A percentile compares a stretch with the other conserved stretches of the same genome.
phyloP scores from a whole-genome alignment of 2,888 invertebrate species.

The Muscina levida region DNA sequence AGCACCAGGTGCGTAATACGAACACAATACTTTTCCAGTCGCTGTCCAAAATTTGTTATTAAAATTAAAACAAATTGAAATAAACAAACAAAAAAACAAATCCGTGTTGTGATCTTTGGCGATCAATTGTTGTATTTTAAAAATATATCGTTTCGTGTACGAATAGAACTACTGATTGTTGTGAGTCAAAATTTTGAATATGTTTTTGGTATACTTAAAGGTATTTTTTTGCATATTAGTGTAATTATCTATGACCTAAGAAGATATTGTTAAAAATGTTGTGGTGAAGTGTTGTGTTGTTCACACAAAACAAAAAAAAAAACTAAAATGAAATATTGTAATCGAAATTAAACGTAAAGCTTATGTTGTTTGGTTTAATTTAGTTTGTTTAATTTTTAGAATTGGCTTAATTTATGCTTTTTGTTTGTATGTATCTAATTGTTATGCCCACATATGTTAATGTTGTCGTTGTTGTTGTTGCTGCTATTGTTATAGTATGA shows the following conservation, averaged over 20 bases:
- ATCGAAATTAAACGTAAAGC: too few relatives aligned
- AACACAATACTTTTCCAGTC: slow-evolving; percentile 63
- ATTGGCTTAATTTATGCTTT: slow-evolving; percentile 33
- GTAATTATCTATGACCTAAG: neutral
- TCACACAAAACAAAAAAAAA: slow-evolving; percentile 1
- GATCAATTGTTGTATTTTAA: neutral
- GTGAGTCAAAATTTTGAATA: neutral
- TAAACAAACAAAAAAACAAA: too few relatives aligned
- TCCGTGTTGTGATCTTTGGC: neutral
- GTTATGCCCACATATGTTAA: neutral
- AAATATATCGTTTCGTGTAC: neutral
- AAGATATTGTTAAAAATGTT: slow-evolving; percentile 51
- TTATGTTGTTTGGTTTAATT: slow-evolving; percentile 3
- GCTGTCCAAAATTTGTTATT: neutral
- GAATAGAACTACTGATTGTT: too few relatives aligned
- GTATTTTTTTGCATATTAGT: slow-evolving; percentile 6
- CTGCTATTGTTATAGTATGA: too few relatives aligned
- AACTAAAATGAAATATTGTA: too few relatives aligned
- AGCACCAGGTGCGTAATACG: slow-evolving; percentile 19
- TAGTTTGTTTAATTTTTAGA: slow-evolving; percentile 5
- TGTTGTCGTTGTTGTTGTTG: too few relatives aligned
- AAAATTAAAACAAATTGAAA: neutral
- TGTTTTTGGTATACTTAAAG: slow-evolving; percentile 58
- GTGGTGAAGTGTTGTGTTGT: slow-evolving; percentile 65
- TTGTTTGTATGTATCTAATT: slow-evolving; percentile 2